Base-by-base conservation (phyloP, 2,888 invertebrate genomes). In the Polymixis flavicincta region DNA sequence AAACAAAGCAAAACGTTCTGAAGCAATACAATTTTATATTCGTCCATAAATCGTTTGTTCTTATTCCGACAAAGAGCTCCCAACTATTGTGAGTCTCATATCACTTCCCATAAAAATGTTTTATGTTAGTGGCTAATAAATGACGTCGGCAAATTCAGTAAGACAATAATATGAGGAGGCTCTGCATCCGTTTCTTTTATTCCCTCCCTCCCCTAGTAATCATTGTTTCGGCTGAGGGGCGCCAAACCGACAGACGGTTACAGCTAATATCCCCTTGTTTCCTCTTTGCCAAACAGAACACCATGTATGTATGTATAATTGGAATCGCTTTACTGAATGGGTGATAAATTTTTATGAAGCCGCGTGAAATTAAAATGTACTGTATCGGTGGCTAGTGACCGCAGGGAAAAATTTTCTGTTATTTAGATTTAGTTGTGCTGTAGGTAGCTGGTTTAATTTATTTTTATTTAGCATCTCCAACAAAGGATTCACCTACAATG, bases 101-200 rank as follows among this genome's bases (percentile, higher is more conserved):
- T 96, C 96, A 92, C 92, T 92, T 90, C 90, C 94, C 92, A 96
- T 96, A 96, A 96, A 96, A 96, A 96, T 96, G 96, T 95, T 96
- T 96, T 96, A 96, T 96, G 96, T 95, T 96, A 95, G 93, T 93
- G 94, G 94, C 96, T 96, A 96, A 96, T 96, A 96, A 96, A 96
- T 96, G 96, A 95, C 96, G 95, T 96, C 95, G 95, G 96, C 96
- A 94, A 96, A 96, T 96, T 96, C 93, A 89, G 95, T 95, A 96
- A 96, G 96, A 96, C 95, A 96, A 96, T 96, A 95, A 95, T 96
- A 95, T 93, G 94, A 94, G 93, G 91, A 93, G 92, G 93, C 92
- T 92, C 91, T 95, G 95, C 95, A 95, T 95, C 93, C 93, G 93
- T 92, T 92, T 93, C 92, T 93, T 95, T 95, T 93, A 93, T 93